Conservation (phyloP, 2,797 vertebrate species). For the Mormyrus proboscirostris region DNA sequence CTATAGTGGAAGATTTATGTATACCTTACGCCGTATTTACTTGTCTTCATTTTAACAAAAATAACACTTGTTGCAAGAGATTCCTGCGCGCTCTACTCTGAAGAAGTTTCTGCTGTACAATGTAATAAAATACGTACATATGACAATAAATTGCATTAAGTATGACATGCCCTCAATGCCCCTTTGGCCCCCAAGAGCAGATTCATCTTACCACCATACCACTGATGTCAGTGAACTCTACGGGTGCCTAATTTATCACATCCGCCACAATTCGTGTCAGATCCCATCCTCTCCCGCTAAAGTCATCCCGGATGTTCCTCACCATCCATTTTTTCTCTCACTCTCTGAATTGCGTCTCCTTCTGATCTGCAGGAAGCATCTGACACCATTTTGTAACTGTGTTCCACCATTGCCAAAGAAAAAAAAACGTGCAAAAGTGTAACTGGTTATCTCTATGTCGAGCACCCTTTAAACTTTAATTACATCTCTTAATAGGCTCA, state of each 20-base stretch:
- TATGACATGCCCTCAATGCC: not conserved
- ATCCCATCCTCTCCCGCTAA: not conserved
- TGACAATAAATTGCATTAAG: not conserved
- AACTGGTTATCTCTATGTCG: constrained; percentile 31
- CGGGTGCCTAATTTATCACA: not conserved
- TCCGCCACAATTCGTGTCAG: constrained; percentile 23
- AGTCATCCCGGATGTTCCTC: constrained; percentile 6
- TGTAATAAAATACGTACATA: not conserved
- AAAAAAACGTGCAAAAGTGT: not conserved
- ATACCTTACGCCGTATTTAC: not conserved
- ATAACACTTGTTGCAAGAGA: not conserved
- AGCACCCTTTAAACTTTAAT: constrained; percentile 36
- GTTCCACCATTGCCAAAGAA: constrained; percentile 31
- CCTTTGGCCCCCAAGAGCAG: not conserved
- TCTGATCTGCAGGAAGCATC: constrained; percentile 43
- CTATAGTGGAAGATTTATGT: not conserved
- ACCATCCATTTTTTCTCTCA: constrained; percentile 30
- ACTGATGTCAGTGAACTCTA: not conserved
- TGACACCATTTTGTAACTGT: constrained; percentile 58
- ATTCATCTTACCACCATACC: not conserved
- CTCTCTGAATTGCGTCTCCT: constrained; percentile 30
- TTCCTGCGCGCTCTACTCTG: not conserved
- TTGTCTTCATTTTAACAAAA: not conserved
- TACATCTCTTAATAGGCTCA: constrained; percentile 28
- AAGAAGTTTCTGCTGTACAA: not conserved